These are phyloP conservation scores for Heterotilapia buettikoferi DNA, from an alignment of 2,113 vertebrate species.

Conservation along the genomic window DNA sequence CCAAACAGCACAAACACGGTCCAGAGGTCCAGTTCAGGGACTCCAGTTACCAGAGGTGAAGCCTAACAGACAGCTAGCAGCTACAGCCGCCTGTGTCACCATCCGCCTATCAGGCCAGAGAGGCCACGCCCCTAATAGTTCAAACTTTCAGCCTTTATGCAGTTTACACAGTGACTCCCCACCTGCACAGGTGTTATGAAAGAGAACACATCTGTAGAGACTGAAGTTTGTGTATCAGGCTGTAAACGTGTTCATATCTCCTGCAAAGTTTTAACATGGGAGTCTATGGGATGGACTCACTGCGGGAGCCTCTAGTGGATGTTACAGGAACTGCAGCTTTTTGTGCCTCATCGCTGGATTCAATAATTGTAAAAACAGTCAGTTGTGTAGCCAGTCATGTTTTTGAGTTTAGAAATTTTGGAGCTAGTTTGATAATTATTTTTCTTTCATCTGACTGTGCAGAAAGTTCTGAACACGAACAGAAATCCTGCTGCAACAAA, in stretches of 20 bases:
- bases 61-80: background rate
- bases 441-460: background rate
- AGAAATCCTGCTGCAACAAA: background rate
- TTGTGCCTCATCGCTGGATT: background rate
- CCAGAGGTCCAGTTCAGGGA: background rate
- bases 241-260: background rate
- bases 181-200: background rate
- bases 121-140: fast-evolving
- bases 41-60: fast-evolving
- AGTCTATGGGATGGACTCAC: background rate
- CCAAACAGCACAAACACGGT: background rate
- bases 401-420: background rate
- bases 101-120: background rate
- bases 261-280: background rate
- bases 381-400: background rate
- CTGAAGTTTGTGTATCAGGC: background rate
- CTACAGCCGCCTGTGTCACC: background rate
- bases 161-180: background rate
- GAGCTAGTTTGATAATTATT: background rate
- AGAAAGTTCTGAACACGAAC: background rate
- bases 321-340: background rate
- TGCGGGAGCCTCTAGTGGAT: background rate
- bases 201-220: background rate
- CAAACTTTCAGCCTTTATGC: fast-evolving
- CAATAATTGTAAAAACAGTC: background rate